Conservation (phyloP, 1,140 invertebrate species). For the Zaprionus ornatus region DNA sequence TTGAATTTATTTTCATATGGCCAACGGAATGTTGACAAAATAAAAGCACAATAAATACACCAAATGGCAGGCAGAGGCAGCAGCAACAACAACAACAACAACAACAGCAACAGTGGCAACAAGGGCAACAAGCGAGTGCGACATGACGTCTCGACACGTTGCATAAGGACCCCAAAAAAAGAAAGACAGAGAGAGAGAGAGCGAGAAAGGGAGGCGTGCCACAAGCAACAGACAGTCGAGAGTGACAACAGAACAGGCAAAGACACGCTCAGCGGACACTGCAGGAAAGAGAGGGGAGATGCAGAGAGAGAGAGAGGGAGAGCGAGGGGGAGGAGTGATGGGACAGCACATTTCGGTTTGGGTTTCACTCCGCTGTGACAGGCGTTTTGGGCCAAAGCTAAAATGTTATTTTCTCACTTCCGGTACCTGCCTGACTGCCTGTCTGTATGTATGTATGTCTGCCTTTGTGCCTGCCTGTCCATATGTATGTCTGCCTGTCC, state of each 20-base stretch:
- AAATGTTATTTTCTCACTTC: slow-evolving; percentile 78
- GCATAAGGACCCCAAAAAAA: slow-evolving; percentile 25
- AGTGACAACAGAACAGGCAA: slow-evolving; percentile 1
- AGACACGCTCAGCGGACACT: background rate
- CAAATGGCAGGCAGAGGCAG: slow-evolving; percentile 45
- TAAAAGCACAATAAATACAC: slow-evolving; percentile 79
- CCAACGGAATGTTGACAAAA: slow-evolving; percentile 75
- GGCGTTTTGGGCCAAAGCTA: slow-evolving; percentile 44
- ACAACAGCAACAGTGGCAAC: background rate
- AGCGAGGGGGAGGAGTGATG: background rate
- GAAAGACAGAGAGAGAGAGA: background rate
- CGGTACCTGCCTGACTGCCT: slow-evolving; percentile 21
- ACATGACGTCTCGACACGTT: slow-evolving; percentile 51
- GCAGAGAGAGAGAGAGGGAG: background rate
- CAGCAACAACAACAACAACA: background rate
- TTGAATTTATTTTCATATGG: slow-evolving; percentile 82
- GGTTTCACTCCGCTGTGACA: background rate
- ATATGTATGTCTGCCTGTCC: background rate
- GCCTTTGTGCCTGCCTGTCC: too few species aligned
- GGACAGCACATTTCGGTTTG: slow-evolving; percentile 3
- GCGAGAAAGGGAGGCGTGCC: background rate
- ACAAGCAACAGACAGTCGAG: slow-evolving; percentile 18
- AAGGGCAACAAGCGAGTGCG: slow-evolving; percentile 27
- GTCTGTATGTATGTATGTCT: background rate
- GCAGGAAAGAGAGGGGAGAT: background rate